phyloP scores from a whole-genome alignment of 2,888 invertebrate genomes.

The Cybosia mesomella region DNA sequence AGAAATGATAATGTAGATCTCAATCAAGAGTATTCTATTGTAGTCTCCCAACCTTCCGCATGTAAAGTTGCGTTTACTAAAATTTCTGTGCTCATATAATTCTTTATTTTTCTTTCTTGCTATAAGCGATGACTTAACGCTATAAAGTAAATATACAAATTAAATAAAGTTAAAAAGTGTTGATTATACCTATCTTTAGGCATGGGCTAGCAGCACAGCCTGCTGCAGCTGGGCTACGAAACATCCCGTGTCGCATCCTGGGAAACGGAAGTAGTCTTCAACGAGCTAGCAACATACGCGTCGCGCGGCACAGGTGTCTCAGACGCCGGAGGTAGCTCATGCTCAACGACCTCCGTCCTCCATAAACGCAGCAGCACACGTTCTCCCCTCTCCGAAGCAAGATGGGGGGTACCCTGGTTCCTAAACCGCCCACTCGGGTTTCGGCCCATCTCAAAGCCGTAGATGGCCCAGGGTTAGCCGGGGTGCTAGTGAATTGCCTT shows the following conservation, averaged over 20 bases:
- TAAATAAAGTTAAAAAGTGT: neutral
- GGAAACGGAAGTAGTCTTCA: neutral
- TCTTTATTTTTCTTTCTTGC: conserved; percentile 5
- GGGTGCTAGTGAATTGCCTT: too few species aligned
- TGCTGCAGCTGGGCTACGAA: neutral
- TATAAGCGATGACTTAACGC: neutral
- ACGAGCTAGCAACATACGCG: too few species aligned
- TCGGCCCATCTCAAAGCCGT: too few species aligned
- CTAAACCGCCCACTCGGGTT: too few species aligned
- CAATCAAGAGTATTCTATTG: neutral
- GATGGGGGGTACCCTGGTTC: too few species aligned
- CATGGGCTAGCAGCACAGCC: neutral
- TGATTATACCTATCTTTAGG: neutral
- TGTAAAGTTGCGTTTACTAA: neutral
- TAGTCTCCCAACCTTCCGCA: neutral
- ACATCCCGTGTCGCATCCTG: neutral
- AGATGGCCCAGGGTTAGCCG: too few species aligned
- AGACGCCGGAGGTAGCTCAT: too few species aligned
- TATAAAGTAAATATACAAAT: conserved; percentile 6
- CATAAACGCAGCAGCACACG: too few species aligned
- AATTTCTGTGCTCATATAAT: neutral
- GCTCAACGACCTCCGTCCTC: too few species aligned
- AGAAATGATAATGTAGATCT: conserved; percentile 11
- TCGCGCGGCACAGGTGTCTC: too few species aligned
- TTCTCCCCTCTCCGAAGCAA: too few species aligned